Evolutionary conservation across 2,888 invertebrate genomes (phyloP).

Genomic region (Tenthredo notha): DNA sequence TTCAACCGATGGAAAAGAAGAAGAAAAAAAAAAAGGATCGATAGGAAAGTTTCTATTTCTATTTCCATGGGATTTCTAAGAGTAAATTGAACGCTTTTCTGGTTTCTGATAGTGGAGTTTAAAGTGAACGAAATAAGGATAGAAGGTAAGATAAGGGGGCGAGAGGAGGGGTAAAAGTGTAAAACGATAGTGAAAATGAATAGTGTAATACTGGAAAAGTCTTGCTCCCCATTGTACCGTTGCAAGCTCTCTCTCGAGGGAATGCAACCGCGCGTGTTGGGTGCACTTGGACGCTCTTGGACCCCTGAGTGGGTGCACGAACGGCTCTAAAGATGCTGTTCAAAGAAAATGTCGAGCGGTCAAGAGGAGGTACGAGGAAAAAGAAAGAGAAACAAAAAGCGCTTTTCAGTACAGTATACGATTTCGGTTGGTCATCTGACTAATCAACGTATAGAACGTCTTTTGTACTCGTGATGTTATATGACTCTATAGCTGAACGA

Average conservation of each 20-base stretch:
- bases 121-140: conserved; percentile 48
- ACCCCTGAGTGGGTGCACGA: conserved; percentile 35
- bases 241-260: conserved; percentile 51
- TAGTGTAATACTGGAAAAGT: conserved; percentile 34
- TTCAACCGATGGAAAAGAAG: neutral
- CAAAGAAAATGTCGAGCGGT: conserved; percentile 38
- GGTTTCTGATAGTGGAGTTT: neutral
- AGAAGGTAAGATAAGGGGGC: neutral
- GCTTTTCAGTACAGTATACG: conserved; percentile 16
- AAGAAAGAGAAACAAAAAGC: conserved; percentile 23
- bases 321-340: conserved; percentile 20
- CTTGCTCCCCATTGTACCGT: neutral
- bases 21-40: neutral
- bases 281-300: conserved; percentile 56
- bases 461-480: neutral
- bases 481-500: neutral
- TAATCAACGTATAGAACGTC: conserved; percentile 4
- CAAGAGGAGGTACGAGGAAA: conserved; percentile 36
- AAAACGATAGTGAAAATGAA: conserved; percentile 52
- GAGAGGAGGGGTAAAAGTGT: neutral
- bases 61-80: neutral
- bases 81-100: neutral
- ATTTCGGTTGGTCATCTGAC: conserved; percentile 35
- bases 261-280: conserved; percentile 62
- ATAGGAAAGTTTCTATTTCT: neutral